phyloP scores from a whole-genome alignment of 2,797 vertebrate genomes.

The Lacerta viridis region DNA sequence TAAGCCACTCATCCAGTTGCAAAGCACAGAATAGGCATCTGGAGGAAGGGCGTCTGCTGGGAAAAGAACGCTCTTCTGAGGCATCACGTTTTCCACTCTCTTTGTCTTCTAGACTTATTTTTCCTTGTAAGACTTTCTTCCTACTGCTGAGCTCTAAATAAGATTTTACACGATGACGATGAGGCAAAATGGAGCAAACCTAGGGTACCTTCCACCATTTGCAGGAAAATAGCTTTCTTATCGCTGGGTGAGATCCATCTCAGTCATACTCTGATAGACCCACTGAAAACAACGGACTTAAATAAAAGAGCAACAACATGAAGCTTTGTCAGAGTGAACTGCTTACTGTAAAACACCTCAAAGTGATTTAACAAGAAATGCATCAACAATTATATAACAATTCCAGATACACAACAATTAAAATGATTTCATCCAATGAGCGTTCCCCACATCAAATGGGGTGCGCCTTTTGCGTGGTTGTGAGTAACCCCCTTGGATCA shows the following conservation, averaged over 20 bases:
- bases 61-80: slow-evolving; percentile 12
- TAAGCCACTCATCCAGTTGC: slow-evolving; percentile 39
- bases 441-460: too few species aligned
- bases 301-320: too few species aligned
- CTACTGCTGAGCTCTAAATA: slow-evolving; percentile 28
- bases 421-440: too few species aligned
- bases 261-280: too few species aligned
- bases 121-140: slow-evolving; percentile 34
- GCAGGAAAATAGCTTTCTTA: slow-evolving; percentile 44
- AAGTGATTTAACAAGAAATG: too few species aligned
- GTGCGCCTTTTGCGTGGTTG: too few species aligned
- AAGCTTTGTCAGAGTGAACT: too few species aligned
- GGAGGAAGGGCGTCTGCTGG: not conserved
- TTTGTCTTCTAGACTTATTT: slow-evolving; percentile 1
- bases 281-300: too few species aligned
- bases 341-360: too few species aligned
- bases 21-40: slow-evolving; percentile 21
- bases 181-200: slow-evolving; percentile 49
- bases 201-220: slow-evolving; percentile 39
- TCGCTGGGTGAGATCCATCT: not conserved
- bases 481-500: too few species aligned
- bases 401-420: too few species aligned
- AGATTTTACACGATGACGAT: slow-evolving; percentile 36
- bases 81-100: not conserved
- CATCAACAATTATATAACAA: too few species aligned